Conservation (phyloP, 1,140 invertebrate species). For the Chymomyza costata region DNA sequence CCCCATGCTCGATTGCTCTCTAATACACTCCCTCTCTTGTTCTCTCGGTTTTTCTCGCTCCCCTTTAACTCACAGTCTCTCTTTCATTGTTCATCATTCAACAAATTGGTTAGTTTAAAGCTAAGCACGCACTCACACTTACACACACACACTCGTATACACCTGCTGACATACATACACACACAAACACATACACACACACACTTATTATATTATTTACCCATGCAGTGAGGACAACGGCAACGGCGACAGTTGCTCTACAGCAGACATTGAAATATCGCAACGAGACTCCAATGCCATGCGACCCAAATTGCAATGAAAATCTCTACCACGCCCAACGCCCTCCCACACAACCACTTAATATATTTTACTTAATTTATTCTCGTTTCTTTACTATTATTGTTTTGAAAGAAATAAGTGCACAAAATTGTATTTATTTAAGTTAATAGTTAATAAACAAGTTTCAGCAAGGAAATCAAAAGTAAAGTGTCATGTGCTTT, state of each 20-base stretch:
- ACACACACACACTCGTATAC: conserved; percentile 6
- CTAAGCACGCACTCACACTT: conserved; percentile 7
- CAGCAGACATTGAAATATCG: conserved; percentile 61
- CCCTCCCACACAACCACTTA: no score
- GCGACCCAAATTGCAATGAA: conserved; percentile 47
- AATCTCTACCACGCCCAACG: conserved; percentile 3
- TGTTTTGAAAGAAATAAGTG: no score
- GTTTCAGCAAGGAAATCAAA: no score
- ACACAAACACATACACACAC: conserved; percentile 15
- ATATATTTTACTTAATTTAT: no score
- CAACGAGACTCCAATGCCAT: conserved; percentile 32
- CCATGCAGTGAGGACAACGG: conserved; percentile 54
- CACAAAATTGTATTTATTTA: background rate
- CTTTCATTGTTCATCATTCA: conserved; percentile 50
- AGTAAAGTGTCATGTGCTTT: no score
- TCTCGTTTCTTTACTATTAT: no score
- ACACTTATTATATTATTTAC: conserved; percentile 42
- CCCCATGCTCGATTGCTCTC: conserved; percentile 2
- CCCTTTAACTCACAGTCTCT: conserved; percentile 27
- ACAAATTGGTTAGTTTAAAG: conserved; percentile 57
- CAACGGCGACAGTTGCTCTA: conserved; percentile 30
- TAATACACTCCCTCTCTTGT: conserved; percentile 28
- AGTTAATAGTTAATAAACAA: background rate
- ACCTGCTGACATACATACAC: conserved; percentile 2
- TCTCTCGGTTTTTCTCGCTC: conserved; percentile 22